phyloP scores from a whole-genome alignment of 2,797 vertebrate species.

The Adelosebastes latens region DNA sequence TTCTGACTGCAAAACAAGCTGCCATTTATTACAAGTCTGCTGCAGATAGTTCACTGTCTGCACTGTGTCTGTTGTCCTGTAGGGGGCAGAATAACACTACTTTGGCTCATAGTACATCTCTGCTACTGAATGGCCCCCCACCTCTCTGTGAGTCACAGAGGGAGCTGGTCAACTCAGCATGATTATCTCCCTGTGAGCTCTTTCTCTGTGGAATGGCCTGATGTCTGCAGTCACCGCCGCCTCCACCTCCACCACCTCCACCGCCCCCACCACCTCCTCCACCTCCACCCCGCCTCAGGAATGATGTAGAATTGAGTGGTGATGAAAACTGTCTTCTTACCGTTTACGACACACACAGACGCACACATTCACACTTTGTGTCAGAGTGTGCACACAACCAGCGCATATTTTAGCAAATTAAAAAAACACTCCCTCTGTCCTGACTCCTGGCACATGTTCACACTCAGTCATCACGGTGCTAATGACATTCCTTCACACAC shows the following conservation, averaged over 20 bases:
- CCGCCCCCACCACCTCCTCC: not conserved
- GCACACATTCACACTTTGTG: constrained; percentile 36
- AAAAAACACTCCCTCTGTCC: constrained; percentile 12
- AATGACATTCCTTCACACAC: constrained; percentile 72
- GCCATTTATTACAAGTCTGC: not conserved
- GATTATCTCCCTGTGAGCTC: constrained; percentile 6
- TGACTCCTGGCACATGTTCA: constrained; percentile 24
- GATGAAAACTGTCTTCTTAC: constrained; percentile 64
- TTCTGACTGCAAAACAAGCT: not conserved
- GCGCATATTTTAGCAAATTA: constrained; percentile 51
- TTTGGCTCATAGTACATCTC: not conserved
- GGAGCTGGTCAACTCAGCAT: not conserved
- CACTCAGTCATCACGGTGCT: constrained; percentile 70
- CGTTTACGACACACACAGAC: not conserved
- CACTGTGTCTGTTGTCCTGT: constrained; percentile 20
- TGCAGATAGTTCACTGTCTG: not conserved
- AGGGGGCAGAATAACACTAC: constrained; percentile 48
- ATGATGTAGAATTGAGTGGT: constrained; percentile 68
- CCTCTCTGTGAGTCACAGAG: not conserved
- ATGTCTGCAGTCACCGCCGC: constrained; percentile 40
- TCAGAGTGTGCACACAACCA: constrained; percentile 3
- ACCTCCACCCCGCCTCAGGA: constrained; percentile 37
- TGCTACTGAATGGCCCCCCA: not conserved
- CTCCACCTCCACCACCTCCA: too few species aligned
- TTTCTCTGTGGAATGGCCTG: constrained; percentile 35